Evolutionary conservation across 2,888 invertebrate species (phyloP).

Genomic region (Cryptocephalus primarius): DNA sequence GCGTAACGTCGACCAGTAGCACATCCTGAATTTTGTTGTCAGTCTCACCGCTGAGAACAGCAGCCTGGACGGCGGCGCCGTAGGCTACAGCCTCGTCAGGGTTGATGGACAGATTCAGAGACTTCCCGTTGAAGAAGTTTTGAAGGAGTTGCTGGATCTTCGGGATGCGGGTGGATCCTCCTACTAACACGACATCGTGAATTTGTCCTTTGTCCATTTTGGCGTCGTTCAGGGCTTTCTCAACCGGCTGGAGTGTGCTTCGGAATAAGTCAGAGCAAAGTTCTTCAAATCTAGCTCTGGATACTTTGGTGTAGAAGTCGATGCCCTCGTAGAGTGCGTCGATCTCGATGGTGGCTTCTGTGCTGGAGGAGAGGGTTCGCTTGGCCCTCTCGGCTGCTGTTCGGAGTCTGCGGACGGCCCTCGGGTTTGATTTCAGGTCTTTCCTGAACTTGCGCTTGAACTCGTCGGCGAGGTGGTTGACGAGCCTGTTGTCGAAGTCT

Average conservation of each 20-base stretch:
- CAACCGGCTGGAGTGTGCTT: slow-evolving; percentile 55
- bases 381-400: slow-evolving; percentile 75
- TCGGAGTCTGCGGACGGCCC: slow-evolving; percentile 57
- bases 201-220: slow-evolving; percentile 64
- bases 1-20: slow-evolving; percentile 56
- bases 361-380: slow-evolving; percentile 64
- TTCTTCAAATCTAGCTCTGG: slow-evolving; percentile 67
- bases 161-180: slow-evolving; percentile 71
- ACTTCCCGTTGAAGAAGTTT: slow-evolving; percentile 58
- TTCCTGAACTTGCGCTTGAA: slow-evolving; percentile 62
- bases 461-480: slow-evolving; percentile 50
- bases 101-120: slow-evolving; percentile 31
- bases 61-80: slow-evolving; percentile 33
- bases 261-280: slow-evolving; percentile 57
- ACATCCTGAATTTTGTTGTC: slow-evolving; percentile 66
- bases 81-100: slow-evolving; percentile 34
- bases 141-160: slow-evolving; percentile 65
- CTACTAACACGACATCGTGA: slow-evolving; percentile 71
- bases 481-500: slow-evolving; percentile 49
- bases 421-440: slow-evolving; percentile 47
- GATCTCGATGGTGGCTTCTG: slow-evolving; percentile 65
- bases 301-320: slow-evolving; percentile 63
- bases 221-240: slow-evolving; percentile 67
- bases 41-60: slow-evolving; percentile 33
- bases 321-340: slow-evolving; percentile 65